Percentiles rank a stretch among this genome's conserved stretches.
Evolutionary conservation across 2,797 vertebrate species (phyloP).

Genomic region (Bradypus variegatus): DNA sequence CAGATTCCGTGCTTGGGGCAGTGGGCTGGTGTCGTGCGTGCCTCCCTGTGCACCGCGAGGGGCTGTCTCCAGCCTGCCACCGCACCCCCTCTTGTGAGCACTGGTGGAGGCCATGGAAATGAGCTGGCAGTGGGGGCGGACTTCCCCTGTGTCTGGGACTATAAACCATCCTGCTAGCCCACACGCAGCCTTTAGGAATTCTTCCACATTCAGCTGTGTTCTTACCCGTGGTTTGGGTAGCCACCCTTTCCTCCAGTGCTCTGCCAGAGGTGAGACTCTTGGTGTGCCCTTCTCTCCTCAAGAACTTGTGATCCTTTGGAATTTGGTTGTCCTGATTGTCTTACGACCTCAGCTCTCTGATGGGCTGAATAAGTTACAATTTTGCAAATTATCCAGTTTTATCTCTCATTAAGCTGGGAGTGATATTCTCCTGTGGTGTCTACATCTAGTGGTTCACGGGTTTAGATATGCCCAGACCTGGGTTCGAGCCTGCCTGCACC

Average conservation of each 20-base stretch:
- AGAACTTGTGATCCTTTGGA: background rate
- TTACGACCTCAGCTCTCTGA: background rate
- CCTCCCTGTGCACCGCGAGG: background rate
- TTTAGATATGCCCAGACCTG: background rate
- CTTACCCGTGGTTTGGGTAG: accelerated
- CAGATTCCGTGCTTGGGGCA: background rate
- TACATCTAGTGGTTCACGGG: too few species aligned
- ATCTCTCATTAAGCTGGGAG: background rate
- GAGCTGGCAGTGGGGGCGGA: background rate
- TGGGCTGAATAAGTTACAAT: background rate
- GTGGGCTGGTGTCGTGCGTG: background rate
- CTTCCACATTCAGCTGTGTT: background rate
- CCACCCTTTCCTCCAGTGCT: background rate
- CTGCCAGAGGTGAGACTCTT: background rate
- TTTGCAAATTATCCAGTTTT: background rate
- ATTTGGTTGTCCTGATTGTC: background rate
- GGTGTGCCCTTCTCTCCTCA: background rate
- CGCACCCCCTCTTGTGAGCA: background rate
- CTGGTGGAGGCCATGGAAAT: background rate
- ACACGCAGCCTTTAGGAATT: background rate
- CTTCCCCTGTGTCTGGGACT: background rate
- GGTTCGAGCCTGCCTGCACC: background rate
- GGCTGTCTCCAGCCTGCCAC: background rate
- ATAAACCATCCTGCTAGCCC: background rate
- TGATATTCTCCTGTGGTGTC: background rate